Conservation (phyloP, 2,888 invertebrate genomes). For the Amblyjoppa fuscipennis region DNA sequence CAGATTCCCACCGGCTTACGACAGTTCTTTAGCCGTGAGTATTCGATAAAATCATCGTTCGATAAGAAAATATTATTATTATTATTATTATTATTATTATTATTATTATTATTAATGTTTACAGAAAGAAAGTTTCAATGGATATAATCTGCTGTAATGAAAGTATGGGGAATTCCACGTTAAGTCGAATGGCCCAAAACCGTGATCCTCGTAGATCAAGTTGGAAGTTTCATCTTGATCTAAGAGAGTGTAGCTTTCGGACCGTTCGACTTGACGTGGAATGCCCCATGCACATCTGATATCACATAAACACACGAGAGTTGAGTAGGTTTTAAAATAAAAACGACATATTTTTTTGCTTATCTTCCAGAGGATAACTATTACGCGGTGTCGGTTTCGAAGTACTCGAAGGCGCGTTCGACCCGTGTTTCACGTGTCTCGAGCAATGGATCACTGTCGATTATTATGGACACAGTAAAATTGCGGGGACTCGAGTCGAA, state of each 20-base stretch:
- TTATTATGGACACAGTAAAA: conserved; percentile 86
- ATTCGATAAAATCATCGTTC: neutral
- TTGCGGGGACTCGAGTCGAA: conserved; percentile 83
- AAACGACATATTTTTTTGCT: neutral
- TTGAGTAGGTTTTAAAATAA: too few relatives aligned
- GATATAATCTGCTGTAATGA: neutral
- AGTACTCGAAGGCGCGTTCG: conserved; percentile 88
- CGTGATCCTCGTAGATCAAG: too few relatives aligned
- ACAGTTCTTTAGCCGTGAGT: conserved; percentile 89
- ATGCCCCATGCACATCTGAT: too few relatives aligned
- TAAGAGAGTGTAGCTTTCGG: too few relatives aligned
- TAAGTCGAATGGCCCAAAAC: neutral
- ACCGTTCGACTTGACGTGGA: too few relatives aligned
- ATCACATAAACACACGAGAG: too few relatives aligned
- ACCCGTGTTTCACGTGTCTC: conserved; percentile 87
- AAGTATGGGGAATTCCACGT: neutral
- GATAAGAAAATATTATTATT: conserved; percentile 7
- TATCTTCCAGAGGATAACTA: conserved; percentile 86
- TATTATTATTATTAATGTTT: neutral
- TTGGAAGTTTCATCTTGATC: too few relatives aligned
- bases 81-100: neutral
- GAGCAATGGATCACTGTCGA: conserved; percentile 82
- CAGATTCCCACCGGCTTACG: conserved; percentile 87
- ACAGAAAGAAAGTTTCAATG: neutral
- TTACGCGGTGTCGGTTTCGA: conserved; percentile 88